Evolutionary conservation across 2,797 vertebrate species (phyloP).

Genomic region (Oceanodroma leucorhoa): DNA sequence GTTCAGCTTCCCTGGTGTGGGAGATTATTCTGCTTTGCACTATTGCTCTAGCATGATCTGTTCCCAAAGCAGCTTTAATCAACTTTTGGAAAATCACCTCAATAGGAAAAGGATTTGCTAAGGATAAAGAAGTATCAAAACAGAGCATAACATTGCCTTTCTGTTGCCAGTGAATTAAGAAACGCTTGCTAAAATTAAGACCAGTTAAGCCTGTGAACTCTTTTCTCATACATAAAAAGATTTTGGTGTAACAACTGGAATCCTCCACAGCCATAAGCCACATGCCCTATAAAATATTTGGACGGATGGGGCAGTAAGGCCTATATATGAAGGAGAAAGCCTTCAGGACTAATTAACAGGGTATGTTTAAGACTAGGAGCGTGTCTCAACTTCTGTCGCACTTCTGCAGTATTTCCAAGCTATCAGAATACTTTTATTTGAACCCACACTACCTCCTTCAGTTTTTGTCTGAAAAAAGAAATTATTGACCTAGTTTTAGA

Average conservation of each 20-base stretch:
- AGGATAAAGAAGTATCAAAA: neutral
- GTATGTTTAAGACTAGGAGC: neutral
- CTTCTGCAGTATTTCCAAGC: neutral
- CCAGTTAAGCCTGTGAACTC: neutral
- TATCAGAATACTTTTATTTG: neutral
- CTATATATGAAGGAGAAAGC: neutral
- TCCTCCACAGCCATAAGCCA: neutral
- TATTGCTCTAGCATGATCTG: neutral
- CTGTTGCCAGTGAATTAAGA: neutral
- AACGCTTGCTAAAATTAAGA: neutral
- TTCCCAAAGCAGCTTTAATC: neutral
- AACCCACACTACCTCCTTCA: neutral
- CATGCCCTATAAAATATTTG: neutral
- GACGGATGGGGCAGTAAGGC: neutral
- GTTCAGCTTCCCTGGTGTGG: neutral
- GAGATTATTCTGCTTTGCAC: neutral
- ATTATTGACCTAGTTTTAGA: neutral
- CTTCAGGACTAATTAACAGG: neutral
- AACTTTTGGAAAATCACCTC: neutral
- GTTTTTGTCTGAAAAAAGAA: neutral
- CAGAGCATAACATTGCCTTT: neutral
- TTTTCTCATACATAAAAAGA: neutral
- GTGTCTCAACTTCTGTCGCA: neutral
- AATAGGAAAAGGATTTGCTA: neutral
- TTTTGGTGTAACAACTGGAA: neutral